These are phyloP conservation scores for Haemorhous mexicanus DNA, from an alignment of 2,113 vertebrate species.

Conservation along the genomic window DNA sequence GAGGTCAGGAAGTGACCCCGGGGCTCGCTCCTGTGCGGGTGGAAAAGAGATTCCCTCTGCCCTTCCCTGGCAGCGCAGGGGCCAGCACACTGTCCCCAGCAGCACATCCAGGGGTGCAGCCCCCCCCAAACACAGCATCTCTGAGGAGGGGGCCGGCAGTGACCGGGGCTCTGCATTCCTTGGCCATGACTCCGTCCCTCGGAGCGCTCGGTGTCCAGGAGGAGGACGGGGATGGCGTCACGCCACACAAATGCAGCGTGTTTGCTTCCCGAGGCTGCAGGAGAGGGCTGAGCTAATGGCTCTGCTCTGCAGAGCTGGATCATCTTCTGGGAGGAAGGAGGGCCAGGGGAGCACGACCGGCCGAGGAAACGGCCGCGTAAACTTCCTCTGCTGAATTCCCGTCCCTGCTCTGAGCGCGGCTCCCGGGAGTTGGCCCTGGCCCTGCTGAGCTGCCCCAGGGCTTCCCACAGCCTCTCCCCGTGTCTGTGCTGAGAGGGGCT, in stretches of 20 bases:
- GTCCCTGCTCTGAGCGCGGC: rapidly evolving
- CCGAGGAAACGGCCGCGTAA: background rate
- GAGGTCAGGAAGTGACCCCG: conserved; percentile 10
- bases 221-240: background rate
- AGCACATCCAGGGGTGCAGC: rapidly evolving
- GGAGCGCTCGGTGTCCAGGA: background rate
- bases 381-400: background rate
- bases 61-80: background rate
- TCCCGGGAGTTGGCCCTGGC: background rate
- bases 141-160: background rate
- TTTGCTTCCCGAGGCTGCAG: background rate
- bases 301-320: background rate
- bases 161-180: conserved; percentile 23
- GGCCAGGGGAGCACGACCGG: background rate
- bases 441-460: background rate
- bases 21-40: background rate
- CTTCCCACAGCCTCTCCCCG: rapidly evolving
- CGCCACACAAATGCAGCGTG: background rate
- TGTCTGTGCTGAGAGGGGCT: rapidly evolving
- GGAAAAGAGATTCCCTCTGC: background rate
- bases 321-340: conserved; percentile 20
- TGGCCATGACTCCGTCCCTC: background rate
- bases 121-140: background rate
- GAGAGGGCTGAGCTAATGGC: background rate
- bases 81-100: background rate